phyloP scores from a whole-genome alignment of 35 echinoderm and acorn worm species.

The Chiridota heheva region DNA sequence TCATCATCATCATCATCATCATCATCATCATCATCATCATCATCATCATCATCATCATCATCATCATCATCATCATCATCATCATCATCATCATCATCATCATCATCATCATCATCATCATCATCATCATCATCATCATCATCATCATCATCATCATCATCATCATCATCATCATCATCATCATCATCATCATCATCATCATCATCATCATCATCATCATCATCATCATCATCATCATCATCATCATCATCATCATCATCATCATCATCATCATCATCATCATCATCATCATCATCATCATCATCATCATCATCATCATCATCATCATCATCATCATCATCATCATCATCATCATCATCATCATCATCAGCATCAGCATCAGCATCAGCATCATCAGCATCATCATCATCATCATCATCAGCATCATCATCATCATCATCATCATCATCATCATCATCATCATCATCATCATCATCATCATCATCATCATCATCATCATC shows the following conservation, averaged over 20 bases:
- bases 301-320: not conserved
- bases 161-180: not conserved
- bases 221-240: not conserved
- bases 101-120: not conserved
- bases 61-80: not conserved
- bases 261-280: not conserved
- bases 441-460: no score
- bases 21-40: conserved; percentile 36
- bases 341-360: not conserved
- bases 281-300: not conserved
- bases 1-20: conserved; percentile 30
- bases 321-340: not conserved
- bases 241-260: not conserved
- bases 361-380: no score
- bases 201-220: conserved; percentile 33
- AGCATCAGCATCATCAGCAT: no score
- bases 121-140: not conserved
- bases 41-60: conserved; percentile 14
- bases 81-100: not conserved
- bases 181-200: conserved; percentile 1
- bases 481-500: not conserved
- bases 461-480: no score
- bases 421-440: no score
- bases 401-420: no score
- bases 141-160: not conserved